phyloP scores from a whole-genome alignment of 2,113 vertebrate genomes.

The Kobus ellipsiprymnus region DNA sequence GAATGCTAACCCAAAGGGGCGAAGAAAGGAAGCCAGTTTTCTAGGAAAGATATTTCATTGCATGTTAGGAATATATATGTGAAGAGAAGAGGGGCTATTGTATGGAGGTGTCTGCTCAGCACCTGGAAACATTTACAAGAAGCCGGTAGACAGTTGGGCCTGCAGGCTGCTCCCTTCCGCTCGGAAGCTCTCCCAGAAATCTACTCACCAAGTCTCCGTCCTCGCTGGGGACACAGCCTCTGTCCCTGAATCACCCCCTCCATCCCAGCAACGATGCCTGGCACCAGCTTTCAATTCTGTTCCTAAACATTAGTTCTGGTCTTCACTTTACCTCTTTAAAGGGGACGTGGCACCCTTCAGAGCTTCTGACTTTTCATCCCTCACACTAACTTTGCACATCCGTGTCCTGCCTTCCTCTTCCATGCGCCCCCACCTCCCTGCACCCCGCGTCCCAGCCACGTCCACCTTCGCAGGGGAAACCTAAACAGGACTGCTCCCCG shows the following conservation, averaged over 20 bases:
- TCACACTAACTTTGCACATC: fast-evolving
- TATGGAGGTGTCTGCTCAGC: fast-evolving
- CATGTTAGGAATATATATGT: no score
- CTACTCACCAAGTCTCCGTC: fast-evolving
- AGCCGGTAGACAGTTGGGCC: fast-evolving
- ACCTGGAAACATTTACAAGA: neutral
- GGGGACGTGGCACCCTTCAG: neutral
- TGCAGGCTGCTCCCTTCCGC: fast-evolving
- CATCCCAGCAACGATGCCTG: no score
- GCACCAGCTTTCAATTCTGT: neutral
- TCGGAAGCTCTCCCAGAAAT: neutral
- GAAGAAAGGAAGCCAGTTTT: fast-evolving
- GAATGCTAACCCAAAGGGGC: fast-evolving
- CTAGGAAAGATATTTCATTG: neutral
- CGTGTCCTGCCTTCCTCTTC: neutral
- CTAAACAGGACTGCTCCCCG: fast-evolving
- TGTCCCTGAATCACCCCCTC: neutral
- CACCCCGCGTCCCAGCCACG: fast-evolving
- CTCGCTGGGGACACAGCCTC: fast-evolving
- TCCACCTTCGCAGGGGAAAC: neutral
- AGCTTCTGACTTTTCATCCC: fast-evolving
- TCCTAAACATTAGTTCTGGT: neutral
- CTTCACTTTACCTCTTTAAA: neutral
- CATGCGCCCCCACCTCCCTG: fast-evolving
- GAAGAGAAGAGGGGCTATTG: neutral